Base-by-base conservation (phyloP, 2,888 invertebrate genomes). In the Biston betularia region DNA sequence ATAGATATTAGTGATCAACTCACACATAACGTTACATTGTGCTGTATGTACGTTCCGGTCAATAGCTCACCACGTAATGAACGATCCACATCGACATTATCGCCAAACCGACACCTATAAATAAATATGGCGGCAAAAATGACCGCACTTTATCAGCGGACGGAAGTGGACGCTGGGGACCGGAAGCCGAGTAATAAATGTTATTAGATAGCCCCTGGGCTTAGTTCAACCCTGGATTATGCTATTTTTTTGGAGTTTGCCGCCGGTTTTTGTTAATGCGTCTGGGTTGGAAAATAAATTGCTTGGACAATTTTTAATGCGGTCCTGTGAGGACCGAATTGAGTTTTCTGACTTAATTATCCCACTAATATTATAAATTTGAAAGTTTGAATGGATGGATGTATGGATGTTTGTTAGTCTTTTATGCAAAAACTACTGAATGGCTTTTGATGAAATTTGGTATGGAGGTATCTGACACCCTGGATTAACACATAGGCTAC, bases 101-200 rank as follows among this genome's bases (percentile, higher is more conserved):
- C 92, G 85, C 84, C 79, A 77, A 77, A 84, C 83, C 83, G 82
- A 83, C 86, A 86, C 87, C 92, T 89, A 94, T 94, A 94, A 94
- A 94, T 93, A 94, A 93, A 94, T 93, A 93, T 91, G 88, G 91
- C 88, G 89, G 91, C 86, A 94, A 94, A 94, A 94, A 94, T 93
- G 90, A 92, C 87, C 84, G 75, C 93, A 89, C 90, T 94, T 93
- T 94, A 94, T 94, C 94, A 93, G 92, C 80, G 81, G 80, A 83
- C 86, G 91, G 91, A 93, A 93, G 92, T 92, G 93, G 93, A 87
- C 93, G 83, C 92, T 85, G 85, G 94, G 94, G 94, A 92, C 86
- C 84, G 85, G 86, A 84, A 85, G 85, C 85, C 76, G 84, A 82
- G 92, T 92, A 92, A 93, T 93, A 94, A 94, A 94, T 93, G 93